Conservation (phyloP, 2,113 vertebrate genomes). For the Petroica traversi region DNA sequence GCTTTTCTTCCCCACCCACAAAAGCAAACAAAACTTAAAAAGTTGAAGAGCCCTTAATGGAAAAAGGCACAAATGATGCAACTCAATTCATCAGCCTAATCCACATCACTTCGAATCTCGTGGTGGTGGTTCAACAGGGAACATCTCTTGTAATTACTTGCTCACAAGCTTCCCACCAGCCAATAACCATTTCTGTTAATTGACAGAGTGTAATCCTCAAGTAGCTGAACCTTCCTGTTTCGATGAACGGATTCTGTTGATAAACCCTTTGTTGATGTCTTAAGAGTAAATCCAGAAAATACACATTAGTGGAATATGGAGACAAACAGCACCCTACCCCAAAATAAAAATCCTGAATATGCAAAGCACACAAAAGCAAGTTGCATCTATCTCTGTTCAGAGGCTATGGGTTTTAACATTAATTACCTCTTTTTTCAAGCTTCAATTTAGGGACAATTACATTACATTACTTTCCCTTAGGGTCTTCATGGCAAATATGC, state of each 20-base stretch:
- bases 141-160: slow-evolving; percentile 9
- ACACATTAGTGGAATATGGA: neutral
- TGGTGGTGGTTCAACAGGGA: neutral
- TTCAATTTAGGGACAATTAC: neutral
- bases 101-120: neutral
- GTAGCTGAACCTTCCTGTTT: neutral
- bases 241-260: neutral
- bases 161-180: neutral
- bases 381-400: neutral
- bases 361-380: neutral
- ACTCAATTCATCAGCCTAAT: neutral
- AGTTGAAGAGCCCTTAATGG: neutral
- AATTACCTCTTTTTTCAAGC: neutral
- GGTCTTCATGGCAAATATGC: neutral
- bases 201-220: neutral
- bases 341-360: neutral
- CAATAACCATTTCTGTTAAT: slow-evolving; percentile 15
- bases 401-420: neutral
- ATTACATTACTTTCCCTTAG: neutral
- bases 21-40: neutral
- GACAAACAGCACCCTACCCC: neutral
- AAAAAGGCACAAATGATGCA: neutral
- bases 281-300: neutral
- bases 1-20: neutral
- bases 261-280: neutral